Evolutionary conservation across 2,113 vertebrate genomes (phyloP).

Genomic region (Solea senegalensis): DNA sequence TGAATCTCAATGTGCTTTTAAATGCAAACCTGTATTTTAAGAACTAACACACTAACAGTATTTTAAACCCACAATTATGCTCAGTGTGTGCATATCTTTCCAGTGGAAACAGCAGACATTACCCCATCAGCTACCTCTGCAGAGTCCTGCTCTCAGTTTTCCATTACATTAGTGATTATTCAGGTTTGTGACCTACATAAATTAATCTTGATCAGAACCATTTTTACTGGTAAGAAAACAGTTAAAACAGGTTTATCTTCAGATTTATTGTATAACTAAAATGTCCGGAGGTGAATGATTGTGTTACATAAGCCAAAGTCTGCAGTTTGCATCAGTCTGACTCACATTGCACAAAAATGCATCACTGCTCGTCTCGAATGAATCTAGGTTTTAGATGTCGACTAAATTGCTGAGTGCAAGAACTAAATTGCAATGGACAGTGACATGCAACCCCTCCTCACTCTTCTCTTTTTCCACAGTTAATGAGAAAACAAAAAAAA

Average conservation of each 20-base stretch:
- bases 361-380: slow-evolving; percentile 8
- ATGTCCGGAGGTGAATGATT: not conserved
- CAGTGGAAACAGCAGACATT: slow-evolving; percentile 55
- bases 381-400: not conserved
- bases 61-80: slow-evolving; percentile 27
- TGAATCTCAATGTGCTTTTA: slow-evolving; percentile 10
- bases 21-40: slow-evolving; percentile 15
- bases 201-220: slow-evolving; percentile 8
- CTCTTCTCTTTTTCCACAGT: no score
- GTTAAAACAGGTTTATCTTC: not conserved
- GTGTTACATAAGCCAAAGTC: slow-evolving; percentile 45
- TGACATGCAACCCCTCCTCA: no score
- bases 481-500: no score
- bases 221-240: not conserved
- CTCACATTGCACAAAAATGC: slow-evolving; percentile 28
- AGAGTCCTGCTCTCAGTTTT: slow-evolving; percentile 42
- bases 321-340: slow-evolving; percentile 47
- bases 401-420: no score
- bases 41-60: slow-evolving; percentile 39
- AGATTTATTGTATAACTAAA: not conserved
- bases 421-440: no score
- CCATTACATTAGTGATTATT: slow-evolving; percentile 33
- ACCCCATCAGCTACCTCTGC: slow-evolving; percentile 26
- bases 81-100: slow-evolving; percentile 36
- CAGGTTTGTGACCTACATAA: slow-evolving; percentile 28